Evolutionary conservation across 2,113 vertebrate species (phyloP).

Genomic region (Bos javanicus): DNA sequence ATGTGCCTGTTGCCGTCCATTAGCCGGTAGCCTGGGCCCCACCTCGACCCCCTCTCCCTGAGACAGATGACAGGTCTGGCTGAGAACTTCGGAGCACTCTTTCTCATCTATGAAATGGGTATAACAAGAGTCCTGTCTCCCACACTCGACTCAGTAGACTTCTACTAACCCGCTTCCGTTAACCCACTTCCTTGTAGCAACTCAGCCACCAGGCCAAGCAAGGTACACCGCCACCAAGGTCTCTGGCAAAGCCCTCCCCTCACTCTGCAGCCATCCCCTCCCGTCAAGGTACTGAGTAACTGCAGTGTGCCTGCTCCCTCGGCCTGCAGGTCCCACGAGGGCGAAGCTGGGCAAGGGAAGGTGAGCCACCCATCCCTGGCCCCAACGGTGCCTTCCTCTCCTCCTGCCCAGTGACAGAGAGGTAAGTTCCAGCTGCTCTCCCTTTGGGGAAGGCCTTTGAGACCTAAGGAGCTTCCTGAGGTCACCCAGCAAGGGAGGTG

Average conservation of each 20-base stretch:
- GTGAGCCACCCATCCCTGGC: background rate
- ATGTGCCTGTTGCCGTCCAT: background rate
- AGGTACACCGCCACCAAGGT: background rate
- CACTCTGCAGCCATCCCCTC: background rate
- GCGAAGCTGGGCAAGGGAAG: background rate
- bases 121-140: background rate
- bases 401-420: background rate
- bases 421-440: background rate
- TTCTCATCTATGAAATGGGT: background rate
- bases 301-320: rapidly evolving
- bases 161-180: background rate
- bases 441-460: background rate
- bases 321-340: too few species aligned
- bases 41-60: background rate
- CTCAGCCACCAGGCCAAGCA: background rate
- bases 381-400: background rate
- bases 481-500: background rate
- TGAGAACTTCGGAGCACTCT: background rate
- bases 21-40: background rate
- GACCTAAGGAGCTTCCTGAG: background rate
- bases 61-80: background rate
- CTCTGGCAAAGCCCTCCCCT: background rate
- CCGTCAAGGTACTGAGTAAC: background rate
- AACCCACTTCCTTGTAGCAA: background rate
- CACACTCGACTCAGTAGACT: background rate